Evolutionary conservation across 1,140 invertebrate species (phyloP).

Genomic region (Drosophila arizonae): DNA sequence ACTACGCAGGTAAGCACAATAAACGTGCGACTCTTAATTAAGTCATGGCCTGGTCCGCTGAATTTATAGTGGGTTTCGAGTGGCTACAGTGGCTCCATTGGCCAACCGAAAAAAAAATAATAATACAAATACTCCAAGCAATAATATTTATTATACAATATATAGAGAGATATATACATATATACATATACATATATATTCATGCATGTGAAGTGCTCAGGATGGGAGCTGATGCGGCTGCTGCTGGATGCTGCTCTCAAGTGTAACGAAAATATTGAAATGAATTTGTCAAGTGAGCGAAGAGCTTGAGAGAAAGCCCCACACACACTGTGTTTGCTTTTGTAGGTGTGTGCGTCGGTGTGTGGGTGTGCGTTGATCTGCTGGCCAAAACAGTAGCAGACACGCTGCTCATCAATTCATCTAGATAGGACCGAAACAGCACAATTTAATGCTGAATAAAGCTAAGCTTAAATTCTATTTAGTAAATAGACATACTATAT

Average conservation of each 20-base stretch:
- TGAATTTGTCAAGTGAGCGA: conserved; percentile 65
- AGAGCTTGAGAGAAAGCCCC: conserved; percentile 23
- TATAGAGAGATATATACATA: conserved; percentile 23
- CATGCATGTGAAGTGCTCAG: conserved; percentile 56
- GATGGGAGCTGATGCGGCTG: conserved; percentile 47
- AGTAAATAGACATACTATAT: too few relatives aligned
- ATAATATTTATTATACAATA: conserved; percentile 73
- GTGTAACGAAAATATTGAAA: conserved; percentile 80
- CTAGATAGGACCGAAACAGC: neutral
- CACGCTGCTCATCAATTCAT: neutral
- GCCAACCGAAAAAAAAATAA: conserved; percentile 15
- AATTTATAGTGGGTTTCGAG: conserved; percentile 67
- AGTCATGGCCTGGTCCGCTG: conserved; percentile 68
- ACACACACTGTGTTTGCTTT: neutral
- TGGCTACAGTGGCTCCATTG: conserved; percentile 60
- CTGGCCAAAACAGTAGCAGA: neutral
- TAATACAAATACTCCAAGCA: conserved; percentile 44
- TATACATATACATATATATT: neutral
- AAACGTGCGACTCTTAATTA: conserved; percentile 80
- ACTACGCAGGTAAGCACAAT: conserved; percentile 78
- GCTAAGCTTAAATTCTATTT: neutral
- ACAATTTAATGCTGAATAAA: neutral
- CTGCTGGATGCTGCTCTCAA: conserved; percentile 53
- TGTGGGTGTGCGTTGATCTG: conserved; percentile 19
- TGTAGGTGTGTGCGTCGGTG: neutral